Percentiles rank a stretch among this genome's conserved stretches.
Evolutionary conservation across 1,140 invertebrate genomes (phyloP).

Genomic region (Ceratosolen solmsi): DNA sequence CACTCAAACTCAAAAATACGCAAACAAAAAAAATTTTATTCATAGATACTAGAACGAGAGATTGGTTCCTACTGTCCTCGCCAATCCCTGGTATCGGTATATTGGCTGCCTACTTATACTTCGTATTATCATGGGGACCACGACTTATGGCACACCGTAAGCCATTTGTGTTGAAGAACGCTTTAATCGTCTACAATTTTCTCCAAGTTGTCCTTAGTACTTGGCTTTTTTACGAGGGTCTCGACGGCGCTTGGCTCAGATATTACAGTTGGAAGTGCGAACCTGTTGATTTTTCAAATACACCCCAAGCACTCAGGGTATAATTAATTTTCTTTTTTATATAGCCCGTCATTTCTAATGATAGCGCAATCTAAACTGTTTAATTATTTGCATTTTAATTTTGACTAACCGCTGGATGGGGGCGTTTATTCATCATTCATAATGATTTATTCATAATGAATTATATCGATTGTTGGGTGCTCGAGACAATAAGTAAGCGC

Average conservation of each 20-base stretch:
- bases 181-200: slow-evolving; percentile 87
- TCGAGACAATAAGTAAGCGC: too few species aligned
- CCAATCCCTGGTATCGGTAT: slow-evolving; percentile 83
- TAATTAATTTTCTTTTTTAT: too few species aligned
- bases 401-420: too few species aligned
- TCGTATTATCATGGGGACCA: slow-evolving; percentile 84
- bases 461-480: too few species aligned
- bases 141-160: slow-evolving; percentile 85
- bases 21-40: too few species aligned
- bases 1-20: too few species aligned
- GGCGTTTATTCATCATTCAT: too few species aligned
- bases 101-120: slow-evolving; percentile 81
- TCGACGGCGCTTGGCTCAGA: slow-evolving; percentile 77
- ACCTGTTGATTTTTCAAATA: slow-evolving; percentile 83
- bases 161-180: slow-evolving; percentile 84
- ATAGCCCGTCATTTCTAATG: too few species aligned
- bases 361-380: too few species aligned
- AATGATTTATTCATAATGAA: too few species aligned
- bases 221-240: slow-evolving; percentile 83
- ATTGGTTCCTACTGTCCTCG: slow-evolving; percentile 88
- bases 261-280: slow-evolving; percentile 90
- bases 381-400: too few species aligned
- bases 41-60: slow-evolving; percentile 85
- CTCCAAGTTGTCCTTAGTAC: slow-evolving; percentile 83
- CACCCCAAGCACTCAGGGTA: slow-evolving; percentile 83